These are phyloP conservation scores for Polyommatus icarus DNA, from an alignment of 2,888 invertebrate species.

Conservation along the genomic window DNA sequence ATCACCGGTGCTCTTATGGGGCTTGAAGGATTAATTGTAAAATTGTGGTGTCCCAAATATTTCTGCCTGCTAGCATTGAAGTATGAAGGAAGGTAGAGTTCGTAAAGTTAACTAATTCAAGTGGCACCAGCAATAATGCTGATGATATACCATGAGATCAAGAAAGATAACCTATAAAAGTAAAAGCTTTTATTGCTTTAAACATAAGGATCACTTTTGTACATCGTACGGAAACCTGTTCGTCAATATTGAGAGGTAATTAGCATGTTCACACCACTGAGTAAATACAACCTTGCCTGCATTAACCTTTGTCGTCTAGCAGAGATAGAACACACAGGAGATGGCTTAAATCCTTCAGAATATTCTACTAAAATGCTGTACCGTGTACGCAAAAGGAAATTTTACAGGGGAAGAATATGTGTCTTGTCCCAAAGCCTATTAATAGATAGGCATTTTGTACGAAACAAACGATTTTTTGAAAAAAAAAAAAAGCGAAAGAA, in stretches of 20 bases:
- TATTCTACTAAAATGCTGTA: not conserved
- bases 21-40: no score
- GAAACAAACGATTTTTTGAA: no score
- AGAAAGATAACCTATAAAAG: not conserved
- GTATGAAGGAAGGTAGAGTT: not conserved
- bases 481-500: no score
- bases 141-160: not conserved
- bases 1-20: no score
- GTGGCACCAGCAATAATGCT: not conserved
- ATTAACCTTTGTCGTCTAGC: conserved; percentile 11
- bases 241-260: conserved; percentile 40
- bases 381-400: no score
- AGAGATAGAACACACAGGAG: not conserved
- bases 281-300: conserved; percentile 20
- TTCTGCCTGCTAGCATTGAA: not conserved
- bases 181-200: not conserved
- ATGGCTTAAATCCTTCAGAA: not conserved
- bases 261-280: conserved; percentile 36
- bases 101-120: not conserved
- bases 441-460: no score
- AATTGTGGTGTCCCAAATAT: no score
- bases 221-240: conserved; percentile 36
- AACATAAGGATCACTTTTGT: not conserved
- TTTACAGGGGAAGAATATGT: no score
- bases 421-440: no score